A percentile compares a stretch with the other conserved stretches of the same genome.
phyloP scores from a whole-genome alignment of 2,888 invertebrate genomes.

The Eupelmus urozonus region DNA sequence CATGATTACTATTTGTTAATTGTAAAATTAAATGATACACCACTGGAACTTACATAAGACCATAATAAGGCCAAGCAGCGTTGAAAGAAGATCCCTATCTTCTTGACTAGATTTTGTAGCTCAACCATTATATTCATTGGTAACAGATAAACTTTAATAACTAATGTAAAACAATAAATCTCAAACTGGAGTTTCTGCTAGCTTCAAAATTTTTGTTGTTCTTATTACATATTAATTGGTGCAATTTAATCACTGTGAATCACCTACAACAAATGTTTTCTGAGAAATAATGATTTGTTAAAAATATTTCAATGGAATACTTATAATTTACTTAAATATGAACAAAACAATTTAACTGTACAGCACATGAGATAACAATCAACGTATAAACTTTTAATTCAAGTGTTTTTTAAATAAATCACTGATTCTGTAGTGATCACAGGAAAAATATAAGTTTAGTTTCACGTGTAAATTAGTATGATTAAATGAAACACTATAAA shows the following conservation, averaged over 20 bases:
- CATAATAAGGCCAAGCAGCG: slow-evolving; percentile 67
- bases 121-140: slow-evolving; percentile 57
- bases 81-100: slow-evolving; percentile 66
- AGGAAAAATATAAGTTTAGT: neutral
- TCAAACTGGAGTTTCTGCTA: slow-evolving; percentile 4
- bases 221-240: slow-evolving; percentile 48
- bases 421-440: neutral
- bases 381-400: neutral
- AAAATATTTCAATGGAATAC: slow-evolving; percentile 1
- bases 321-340: slow-evolving; percentile 11
- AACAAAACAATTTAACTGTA: neutral
- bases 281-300: neutral
- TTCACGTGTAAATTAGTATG: too few relatives aligned
- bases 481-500: too few relatives aligned
- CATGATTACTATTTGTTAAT: slow-evolving; percentile 28
- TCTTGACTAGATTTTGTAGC: slow-evolving; percentile 61
- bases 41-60: slow-evolving; percentile 70
- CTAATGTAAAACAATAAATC: neutral
- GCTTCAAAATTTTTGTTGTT: slow-evolving; percentile 15
- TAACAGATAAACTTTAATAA: slow-evolving; percentile 36
- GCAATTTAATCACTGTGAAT: slow-evolving; percentile 20
- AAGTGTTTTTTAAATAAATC: neutral
- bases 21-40: slow-evolving; percentile 46
- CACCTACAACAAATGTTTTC: slow-evolving; percentile 49
- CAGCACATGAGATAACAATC: neutral